Conservation (phyloP, 2,888 invertebrate species). For the Anthoptus insignis region DNA sequence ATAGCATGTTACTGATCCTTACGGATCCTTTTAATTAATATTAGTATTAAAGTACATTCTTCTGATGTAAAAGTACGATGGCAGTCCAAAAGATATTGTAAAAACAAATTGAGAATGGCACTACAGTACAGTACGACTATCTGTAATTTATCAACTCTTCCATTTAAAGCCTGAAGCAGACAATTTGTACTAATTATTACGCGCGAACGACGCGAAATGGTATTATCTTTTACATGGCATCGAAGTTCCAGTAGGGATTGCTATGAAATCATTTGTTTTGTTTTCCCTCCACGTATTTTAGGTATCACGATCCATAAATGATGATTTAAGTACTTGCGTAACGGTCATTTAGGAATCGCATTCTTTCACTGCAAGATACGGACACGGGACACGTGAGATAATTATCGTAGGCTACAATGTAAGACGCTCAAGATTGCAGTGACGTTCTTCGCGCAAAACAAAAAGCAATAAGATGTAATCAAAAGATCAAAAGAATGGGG, state of each 20-base stretch:
- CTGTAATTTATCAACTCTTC: conserved; percentile 30
- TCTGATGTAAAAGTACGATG: too few relatives aligned
- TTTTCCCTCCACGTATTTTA: conserved; percentile 13
- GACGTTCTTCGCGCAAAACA: conserved; percentile 33
- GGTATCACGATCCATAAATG: neutral
- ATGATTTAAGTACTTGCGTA: too few relatives aligned
- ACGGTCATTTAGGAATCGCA: too few relatives aligned
- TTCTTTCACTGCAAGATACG: conserved; percentile 8
- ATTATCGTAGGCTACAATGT: conserved; percentile 37
- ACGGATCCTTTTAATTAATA: too few relatives aligned
- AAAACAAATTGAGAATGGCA: conserved; percentile 10
- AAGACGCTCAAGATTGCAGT: conserved; percentile 32
- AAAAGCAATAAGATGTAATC: conserved; percentile 41
- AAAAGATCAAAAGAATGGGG: conserved; percentile 37
- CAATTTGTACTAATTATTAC: conserved; percentile 86
- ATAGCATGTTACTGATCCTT: too few relatives aligned
- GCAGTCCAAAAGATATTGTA: too few relatives aligned
- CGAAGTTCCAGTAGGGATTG: conserved; percentile 43
- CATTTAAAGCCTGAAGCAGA: conserved; percentile 58
- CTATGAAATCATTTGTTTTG: conserved; percentile 29
- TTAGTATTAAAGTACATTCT: too few relatives aligned
- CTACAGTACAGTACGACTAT: conserved; percentile 1
- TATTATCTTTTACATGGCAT: conserved; percentile 77
- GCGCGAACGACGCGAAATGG: conserved; percentile 79
- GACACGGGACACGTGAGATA: conserved; percentile 13